Evolutionary conservation across 2,888 invertebrate genomes (phyloP).

Genomic region (Drosophila anomelani): DNA sequence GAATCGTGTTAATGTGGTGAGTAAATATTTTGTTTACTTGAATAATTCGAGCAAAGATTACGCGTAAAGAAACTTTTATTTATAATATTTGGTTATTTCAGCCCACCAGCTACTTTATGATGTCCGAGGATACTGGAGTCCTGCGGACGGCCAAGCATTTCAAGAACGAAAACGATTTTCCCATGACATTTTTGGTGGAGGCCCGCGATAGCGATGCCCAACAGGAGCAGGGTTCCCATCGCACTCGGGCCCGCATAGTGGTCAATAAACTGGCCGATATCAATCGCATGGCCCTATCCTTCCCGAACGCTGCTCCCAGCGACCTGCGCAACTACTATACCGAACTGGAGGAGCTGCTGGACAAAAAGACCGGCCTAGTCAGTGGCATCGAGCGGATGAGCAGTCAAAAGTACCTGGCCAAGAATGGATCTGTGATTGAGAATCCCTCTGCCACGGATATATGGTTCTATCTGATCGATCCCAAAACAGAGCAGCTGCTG

Average conservation of each 20-base stretch:
- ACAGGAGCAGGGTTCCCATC: conserved; percentile 85
- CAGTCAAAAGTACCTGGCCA: conserved; percentile 89
- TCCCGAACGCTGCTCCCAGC: conserved; percentile 91
- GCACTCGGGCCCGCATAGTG: conserved; percentile 82
- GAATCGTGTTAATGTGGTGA: conserved; percentile 74
- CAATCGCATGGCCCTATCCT: conserved; percentile 91
- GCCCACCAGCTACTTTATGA: conserved; percentile 87
- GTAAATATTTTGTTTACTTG: conserved; percentile 12
- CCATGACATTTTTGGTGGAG: conserved; percentile 90
- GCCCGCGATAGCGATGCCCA: conserved; percentile 86
- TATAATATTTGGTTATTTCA: conserved; percentile 34
- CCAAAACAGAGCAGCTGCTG: conserved; percentile 90
- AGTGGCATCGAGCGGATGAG: conserved; percentile 94
- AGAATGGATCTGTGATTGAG: conserved; percentile 90
- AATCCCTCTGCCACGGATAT: conserved; percentile 92
- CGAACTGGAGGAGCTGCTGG: conserved; percentile 85
- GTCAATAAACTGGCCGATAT: conserved; percentile 91
- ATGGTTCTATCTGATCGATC: conserved; percentile 94
- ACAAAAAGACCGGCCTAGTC: conserved; percentile 88
- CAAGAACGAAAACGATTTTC: conserved; percentile 88
- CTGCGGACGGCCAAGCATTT: conserved; percentile 91
- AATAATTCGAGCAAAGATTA: not conserved
- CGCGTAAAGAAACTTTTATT: not conserved
- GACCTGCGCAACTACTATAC: conserved; percentile 86
- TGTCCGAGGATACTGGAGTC: conserved; percentile 91